Evolutionary conservation across 2,888 invertebrate species (phyloP).

Genomic region (Eucriotettix oculatus): DNA sequence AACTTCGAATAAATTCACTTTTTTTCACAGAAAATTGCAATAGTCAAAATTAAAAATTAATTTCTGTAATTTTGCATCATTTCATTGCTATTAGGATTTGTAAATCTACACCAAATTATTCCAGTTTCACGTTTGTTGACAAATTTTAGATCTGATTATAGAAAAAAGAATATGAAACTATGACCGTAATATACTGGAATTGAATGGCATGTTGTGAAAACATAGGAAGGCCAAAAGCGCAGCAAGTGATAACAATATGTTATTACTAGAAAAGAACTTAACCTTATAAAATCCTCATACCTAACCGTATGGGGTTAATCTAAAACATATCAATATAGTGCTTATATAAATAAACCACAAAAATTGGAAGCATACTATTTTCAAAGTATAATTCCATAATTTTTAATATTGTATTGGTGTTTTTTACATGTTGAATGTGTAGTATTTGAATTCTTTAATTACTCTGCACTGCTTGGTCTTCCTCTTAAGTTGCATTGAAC

Average conservation of each 20-base stretch:
- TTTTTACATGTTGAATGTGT: slow-evolving; percentile 13
- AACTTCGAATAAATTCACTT: too few relatives aligned
- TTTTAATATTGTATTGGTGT: slow-evolving; percentile 12
- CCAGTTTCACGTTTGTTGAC: too few relatives aligned
- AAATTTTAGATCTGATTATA: too few relatives aligned
- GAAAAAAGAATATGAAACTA: too few relatives aligned
- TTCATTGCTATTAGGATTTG: too few relatives aligned
- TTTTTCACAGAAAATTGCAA: too few relatives aligned
- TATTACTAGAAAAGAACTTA: not conserved
- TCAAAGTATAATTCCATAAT: slow-evolving; percentile 15
- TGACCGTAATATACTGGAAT: too few relatives aligned
- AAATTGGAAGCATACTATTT: slow-evolving; percentile 14
- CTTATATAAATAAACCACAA: slow-evolving; percentile 13
- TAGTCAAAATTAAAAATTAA: too few relatives aligned
- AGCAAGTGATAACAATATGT: not conserved
- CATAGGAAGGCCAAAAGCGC: slow-evolving; percentile 8
- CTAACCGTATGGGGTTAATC: slow-evolving; percentile 8
- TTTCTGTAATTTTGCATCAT: too few relatives aligned
- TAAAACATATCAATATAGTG: slow-evolving; percentile 17
- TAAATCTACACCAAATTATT: too few relatives aligned
- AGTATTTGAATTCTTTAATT: slow-evolving; percentile 3
- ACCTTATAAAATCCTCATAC: slow-evolving; percentile 8
- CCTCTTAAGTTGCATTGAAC: slow-evolving; percentile 3
- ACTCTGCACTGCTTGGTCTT: slow-evolving; percentile 12
- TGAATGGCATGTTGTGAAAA: not conserved